Percentiles rank a stretch among this genome's conserved stretches.
Evolutionary conservation across 2,888 invertebrate genomes (phyloP).

Genomic region (Cybosia mesomella): DNA sequence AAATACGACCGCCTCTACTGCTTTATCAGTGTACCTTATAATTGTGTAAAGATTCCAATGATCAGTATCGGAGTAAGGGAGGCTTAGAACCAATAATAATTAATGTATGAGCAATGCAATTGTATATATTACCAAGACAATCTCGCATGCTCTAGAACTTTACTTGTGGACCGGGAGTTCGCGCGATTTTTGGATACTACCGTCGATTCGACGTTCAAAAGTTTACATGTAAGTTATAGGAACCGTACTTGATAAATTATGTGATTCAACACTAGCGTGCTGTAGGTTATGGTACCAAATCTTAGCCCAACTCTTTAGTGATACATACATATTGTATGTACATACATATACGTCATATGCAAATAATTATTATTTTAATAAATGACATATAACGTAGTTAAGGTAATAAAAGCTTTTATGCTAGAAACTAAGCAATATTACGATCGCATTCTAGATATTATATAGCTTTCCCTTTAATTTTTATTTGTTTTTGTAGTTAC

Average conservation of each 20-base stretch:
- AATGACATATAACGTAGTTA: slow-evolving; percentile 28
- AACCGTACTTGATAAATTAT: not conserved
- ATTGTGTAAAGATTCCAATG: slow-evolving; percentile 31
- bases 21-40: slow-evolving; percentile 25
- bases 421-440: slow-evolving; percentile 1
- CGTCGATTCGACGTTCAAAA: not conserved
- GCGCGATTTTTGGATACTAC: not conserved
- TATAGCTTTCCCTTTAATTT: not conserved
- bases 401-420: slow-evolving; percentile 26
- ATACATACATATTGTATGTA: no score
- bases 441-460: not conserved
- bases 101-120: not conserved
- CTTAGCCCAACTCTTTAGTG: not conserved
- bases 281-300: not conserved
- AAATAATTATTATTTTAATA: slow-evolving; percentile 25
- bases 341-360: slow-evolving; percentile 21
- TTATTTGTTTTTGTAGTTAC: not conserved
- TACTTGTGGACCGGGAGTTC: not conserved
- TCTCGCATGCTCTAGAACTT: not conserved
- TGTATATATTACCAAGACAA: not conserved
- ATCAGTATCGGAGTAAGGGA: slow-evolving; percentile 10
- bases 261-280: no score
- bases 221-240: not conserved
- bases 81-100: not conserved
- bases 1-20: slow-evolving; percentile 67